Evolutionary conservation across 1,140 invertebrate species (phyloP).

Genomic region (Macrocentrus cingulum): DNA sequence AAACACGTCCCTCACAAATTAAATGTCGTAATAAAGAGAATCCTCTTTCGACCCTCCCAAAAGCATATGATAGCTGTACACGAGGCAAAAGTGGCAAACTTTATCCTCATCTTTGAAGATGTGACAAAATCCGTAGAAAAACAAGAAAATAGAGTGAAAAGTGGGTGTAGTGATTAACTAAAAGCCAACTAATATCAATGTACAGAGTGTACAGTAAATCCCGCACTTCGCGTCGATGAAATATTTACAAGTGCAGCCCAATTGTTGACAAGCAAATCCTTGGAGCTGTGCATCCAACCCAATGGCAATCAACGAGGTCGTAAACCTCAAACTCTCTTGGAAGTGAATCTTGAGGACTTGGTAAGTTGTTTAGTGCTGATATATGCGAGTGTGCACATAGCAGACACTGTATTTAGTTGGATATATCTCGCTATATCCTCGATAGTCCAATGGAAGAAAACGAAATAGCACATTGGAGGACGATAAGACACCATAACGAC

Average conservation of each 20-base stretch:
- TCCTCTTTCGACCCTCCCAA: conserved; percentile 4
- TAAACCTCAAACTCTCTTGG: conserved; percentile 34
- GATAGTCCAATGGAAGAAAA: no score
- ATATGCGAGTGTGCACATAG: not conserved
- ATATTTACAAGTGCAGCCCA: not conserved
- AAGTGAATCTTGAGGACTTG: conserved; percentile 42
- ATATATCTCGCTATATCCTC: no score
- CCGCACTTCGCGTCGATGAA: no score
- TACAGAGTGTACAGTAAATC: no score
- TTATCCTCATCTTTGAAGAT: no score
- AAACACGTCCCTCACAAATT: conserved; percentile 49
- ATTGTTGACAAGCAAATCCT: conserved; percentile 11
- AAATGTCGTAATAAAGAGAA: conserved; percentile 44
- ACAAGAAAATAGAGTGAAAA: no score
- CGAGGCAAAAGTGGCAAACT: not conserved
- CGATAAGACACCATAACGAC: no score
- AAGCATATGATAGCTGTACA: conserved; percentile 13
- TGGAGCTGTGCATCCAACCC: conserved; percentile 28
- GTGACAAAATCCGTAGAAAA: no score
- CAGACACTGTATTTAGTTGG: not conserved
- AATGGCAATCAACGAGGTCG: conserved; percentile 44
- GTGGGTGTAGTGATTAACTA: no score
- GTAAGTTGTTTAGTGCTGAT: conserved; percentile 36
- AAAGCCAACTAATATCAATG: no score
- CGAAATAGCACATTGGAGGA: no score